Evolutionary conservation across 30 jellyfish, hydroid and myxozoan genomes (phyloP).

Genomic region (Turritopsis rubra): DNA sequence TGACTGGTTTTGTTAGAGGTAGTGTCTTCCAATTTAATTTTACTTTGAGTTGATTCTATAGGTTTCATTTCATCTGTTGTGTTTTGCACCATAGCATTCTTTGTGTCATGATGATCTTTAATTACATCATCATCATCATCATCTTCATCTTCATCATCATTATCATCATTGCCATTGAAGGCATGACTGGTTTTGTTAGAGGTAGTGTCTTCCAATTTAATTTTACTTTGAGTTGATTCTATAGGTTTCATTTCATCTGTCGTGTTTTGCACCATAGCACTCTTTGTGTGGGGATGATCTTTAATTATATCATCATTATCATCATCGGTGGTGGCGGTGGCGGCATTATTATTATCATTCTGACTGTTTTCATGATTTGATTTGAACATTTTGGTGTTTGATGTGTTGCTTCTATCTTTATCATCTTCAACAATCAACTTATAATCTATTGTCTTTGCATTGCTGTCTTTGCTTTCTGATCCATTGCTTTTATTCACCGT

Average conservation of each 20-base stretch:
- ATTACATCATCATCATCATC: slow-evolving; percentile 3
- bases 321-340: too few relatives aligned
- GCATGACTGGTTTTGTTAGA: background rate
- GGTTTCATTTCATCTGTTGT: too few relatives aligned
- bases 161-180: background rate
- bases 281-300: too few relatives aligned
- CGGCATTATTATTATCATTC: background rate
- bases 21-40: background rate
- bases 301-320: background rate
- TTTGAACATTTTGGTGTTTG: too few relatives aligned
- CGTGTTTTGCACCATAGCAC: background rate
- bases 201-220: background rate
- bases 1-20: background rate
- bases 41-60: background rate
- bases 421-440: background rate
- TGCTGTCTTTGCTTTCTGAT: background rate
- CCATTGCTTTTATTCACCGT: background rate
- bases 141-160: background rate
- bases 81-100: background rate
- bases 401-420: background rate
- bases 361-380: background rate
- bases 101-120: too few relatives aligned
- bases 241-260: too few relatives aligned
- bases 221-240: background rate
- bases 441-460: background rate